Evolutionary conservation across 2,797 vertebrate genomes (phyloP).

Genomic region (Periophthalmus magnuspinnatus): DNA sequence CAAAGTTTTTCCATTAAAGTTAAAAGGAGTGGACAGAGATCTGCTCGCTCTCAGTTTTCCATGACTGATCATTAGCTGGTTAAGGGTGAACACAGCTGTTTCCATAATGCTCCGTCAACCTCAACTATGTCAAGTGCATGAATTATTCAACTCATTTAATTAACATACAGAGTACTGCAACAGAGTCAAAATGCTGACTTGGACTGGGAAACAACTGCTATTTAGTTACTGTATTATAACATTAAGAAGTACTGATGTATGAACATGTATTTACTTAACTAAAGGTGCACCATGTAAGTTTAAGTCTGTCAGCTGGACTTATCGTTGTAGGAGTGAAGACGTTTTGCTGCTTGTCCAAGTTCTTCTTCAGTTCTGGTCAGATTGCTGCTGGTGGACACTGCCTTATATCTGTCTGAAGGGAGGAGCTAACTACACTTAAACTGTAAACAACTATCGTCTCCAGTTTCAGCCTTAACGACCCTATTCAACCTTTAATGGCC

Average conservation of each 20-base stretch:
- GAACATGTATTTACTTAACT: not conserved
- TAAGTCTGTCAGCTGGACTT: too few relatives aligned
- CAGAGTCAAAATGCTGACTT: conserved; percentile 48
- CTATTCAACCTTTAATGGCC: too few relatives aligned
- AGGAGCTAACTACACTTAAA: too few relatives aligned
- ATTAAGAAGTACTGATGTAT: not conserved
- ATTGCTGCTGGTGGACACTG: too few relatives aligned
- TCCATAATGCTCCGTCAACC: conserved; percentile 36
- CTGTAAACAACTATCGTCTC: too few relatives aligned
- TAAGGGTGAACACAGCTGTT: conserved; percentile 63
- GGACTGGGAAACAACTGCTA: not conserved
- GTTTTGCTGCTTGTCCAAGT: too few relatives aligned
- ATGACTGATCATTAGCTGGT: conserved; percentile 45
- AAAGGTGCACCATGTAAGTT: too few relatives aligned
- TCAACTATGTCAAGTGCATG: conserved; percentile 48
- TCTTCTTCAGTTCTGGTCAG: too few relatives aligned
- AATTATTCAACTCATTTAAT: conserved; percentile 62
- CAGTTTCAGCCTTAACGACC: too few relatives aligned
- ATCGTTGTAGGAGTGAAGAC: too few relatives aligned
- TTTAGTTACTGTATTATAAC: not conserved
- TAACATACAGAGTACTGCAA: conserved; percentile 51
- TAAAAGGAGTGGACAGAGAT: conserved; percentile 25
- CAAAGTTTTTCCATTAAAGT: conserved; percentile 48
- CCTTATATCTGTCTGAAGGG: too few relatives aligned
- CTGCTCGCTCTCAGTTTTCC: conserved; percentile 43